Evolutionary conservation across 2,113 vertebrate genomes (phyloP).

Genomic region (Stigmatopora nigra): DNA sequence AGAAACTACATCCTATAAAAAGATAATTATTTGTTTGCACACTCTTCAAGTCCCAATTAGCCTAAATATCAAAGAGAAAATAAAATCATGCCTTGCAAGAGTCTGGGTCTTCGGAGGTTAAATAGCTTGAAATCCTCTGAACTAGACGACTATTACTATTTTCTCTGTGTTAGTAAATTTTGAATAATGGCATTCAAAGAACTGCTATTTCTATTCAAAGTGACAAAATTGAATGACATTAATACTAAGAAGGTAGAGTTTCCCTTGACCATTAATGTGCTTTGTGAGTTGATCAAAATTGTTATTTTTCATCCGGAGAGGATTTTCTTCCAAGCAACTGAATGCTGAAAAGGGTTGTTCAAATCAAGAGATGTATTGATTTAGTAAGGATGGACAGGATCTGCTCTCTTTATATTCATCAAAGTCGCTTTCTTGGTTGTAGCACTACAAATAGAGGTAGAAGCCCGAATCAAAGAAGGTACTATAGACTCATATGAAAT

Average conservation of each 20-base stretch:
- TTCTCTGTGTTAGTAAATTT: background rate
- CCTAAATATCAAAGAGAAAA: too few relatives aligned
- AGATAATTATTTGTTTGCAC: too few relatives aligned
- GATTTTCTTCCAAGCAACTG: constrained; percentile 28
- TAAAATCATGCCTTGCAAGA: too few relatives aligned
- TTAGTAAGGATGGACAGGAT: constrained; percentile 43
- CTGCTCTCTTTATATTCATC: constrained; percentile 48
- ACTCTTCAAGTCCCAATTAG: too few relatives aligned
- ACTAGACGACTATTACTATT: background rate
- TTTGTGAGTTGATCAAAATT: constrained; percentile 5
- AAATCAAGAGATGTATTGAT: constrained; percentile 60
- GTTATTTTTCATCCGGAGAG: constrained; percentile 29
- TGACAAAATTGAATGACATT: background rate
- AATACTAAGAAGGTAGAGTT: background rate
- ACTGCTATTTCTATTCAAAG: background rate
- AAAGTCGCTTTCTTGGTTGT: constrained; percentile 42
- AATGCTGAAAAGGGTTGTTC: constrained; percentile 33
- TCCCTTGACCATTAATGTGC: background rate
- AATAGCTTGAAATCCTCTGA: background rate
- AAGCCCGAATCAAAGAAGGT: constrained; percentile 39
- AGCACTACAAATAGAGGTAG: constrained; percentile 35
- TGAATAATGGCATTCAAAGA: background rate
- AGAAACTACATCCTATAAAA: too few relatives aligned
- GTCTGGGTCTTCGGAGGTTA: background rate
- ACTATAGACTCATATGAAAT: constrained; percentile 49